phyloP scores from a whole-genome alignment of 2,888 invertebrate species.

The Dasypolia templi region DNA sequence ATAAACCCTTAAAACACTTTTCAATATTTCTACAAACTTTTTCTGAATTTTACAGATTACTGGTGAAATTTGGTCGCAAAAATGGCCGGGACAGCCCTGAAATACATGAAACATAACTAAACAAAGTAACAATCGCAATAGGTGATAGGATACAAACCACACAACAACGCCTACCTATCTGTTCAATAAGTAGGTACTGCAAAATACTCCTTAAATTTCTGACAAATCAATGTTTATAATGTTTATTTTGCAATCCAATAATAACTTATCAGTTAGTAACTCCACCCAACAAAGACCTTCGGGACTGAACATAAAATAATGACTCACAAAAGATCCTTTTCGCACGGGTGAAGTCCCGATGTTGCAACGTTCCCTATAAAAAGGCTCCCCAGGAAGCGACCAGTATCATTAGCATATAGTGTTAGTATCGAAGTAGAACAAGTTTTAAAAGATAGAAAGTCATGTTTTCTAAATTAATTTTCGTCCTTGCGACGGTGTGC shows the following conservation, averaged over 20 bases:
- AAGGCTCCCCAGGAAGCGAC: not conserved
- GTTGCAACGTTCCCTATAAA: conserved; percentile 46
- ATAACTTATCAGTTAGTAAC: conserved; percentile 34
- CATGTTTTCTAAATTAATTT: conserved; percentile 50
- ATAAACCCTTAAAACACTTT: not conserved
- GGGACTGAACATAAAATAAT: conserved; percentile 3
- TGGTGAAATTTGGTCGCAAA: too few relatives aligned
- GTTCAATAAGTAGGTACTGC: not conserved
- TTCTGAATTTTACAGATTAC: too few relatives aligned
- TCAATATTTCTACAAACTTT: not conserved
- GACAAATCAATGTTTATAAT: conserved; percentile 7
- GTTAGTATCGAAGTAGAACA: conserved; percentile 4
- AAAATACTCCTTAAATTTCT: not conserved
- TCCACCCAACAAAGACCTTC: not conserved
- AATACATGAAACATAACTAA: not conserved
- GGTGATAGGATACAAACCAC: not conserved
- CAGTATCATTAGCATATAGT: conserved; percentile 14
- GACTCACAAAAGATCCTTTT: conserved; percentile 17
- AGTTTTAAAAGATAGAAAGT: not conserved
- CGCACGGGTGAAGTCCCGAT: conserved; percentile 54
- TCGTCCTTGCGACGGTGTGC: conserved; percentile 39
- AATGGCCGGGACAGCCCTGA: too few relatives aligned
- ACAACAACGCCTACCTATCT: not conserved
- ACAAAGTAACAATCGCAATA: not conserved
- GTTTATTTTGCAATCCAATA: conserved; percentile 21